These are phyloP conservation scores for Tholera decimalis DNA, from an alignment of 2,888 invertebrate species.

Conservation along the genomic window DNA sequence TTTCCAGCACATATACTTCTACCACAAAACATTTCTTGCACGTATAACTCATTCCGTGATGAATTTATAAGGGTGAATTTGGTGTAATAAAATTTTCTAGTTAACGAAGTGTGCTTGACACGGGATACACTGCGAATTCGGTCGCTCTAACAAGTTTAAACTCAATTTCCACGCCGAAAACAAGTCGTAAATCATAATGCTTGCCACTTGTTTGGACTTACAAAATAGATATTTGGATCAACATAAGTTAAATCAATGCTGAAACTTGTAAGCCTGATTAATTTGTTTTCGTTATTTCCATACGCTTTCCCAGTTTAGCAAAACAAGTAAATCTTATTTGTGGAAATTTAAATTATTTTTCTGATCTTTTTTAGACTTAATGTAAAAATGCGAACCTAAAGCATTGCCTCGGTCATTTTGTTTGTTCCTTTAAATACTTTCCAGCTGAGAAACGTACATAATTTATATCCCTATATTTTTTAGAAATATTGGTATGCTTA, in stretches of 20 bases:
- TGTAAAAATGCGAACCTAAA: too few species aligned
- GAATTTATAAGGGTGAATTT: constrained; percentile 58
- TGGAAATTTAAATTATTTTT: too few species aligned
- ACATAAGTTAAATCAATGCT: constrained; percentile 31
- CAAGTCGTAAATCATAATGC: constrained; percentile 62
- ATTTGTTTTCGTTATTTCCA: constrained; percentile 12
- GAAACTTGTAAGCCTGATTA: constrained; percentile 3
- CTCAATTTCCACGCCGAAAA: constrained; percentile 60
- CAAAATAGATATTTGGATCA: constrained; percentile 37
- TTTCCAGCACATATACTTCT: constrained; percentile 2
- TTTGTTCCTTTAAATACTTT: too few species aligned
- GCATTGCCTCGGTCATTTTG: too few species aligned
- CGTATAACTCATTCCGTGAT: constrained; percentile 42
- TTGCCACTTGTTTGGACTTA: constrained; percentile 40
- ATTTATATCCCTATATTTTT: too few species aligned
- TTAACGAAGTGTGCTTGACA: constrained; percentile 64
- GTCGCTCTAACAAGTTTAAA: constrained; percentile 59
- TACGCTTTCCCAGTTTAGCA: background rate
- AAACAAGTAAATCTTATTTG: background rate
- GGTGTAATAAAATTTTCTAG: constrained; percentile 63
- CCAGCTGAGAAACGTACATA: too few species aligned
- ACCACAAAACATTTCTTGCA: constrained; percentile 36
- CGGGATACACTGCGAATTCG: constrained; percentile 50
- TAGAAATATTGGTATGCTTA: too few species aligned
- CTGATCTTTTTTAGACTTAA: too few species aligned